Evolutionary conservation across 2,797 vertebrate genomes (phyloP).

Genomic region (Clarias platycephalus): DNA sequence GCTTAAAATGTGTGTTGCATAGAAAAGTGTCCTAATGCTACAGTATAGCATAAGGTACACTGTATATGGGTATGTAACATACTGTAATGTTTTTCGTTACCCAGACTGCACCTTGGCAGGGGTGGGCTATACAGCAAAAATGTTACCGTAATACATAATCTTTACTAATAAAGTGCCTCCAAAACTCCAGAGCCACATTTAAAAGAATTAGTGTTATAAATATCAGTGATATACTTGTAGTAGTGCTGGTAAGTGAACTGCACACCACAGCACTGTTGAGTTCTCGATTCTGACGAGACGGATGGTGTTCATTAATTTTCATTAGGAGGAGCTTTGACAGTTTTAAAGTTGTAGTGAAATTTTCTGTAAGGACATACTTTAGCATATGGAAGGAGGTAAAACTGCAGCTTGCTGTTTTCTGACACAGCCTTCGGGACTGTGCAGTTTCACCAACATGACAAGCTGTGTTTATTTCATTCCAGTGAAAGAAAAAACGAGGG

Average conservation of each 20-base stretch:
- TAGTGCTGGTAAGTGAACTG: not conserved
- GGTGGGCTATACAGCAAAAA: not conserved
- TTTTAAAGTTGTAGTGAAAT: not conserved
- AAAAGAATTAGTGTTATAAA: not conserved
- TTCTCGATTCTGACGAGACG: not conserved
- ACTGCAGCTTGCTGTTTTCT: not conserved
- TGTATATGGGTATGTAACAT: conserved; percentile 22
- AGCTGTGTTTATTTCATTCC: not conserved
- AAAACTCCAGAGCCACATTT: conserved; percentile 20
- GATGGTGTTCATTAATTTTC: not conserved
- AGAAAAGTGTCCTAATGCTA: conserved; percentile 19
- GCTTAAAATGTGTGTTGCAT: conserved; percentile 11
- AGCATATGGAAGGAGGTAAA: not conserved
- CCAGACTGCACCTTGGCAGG: conserved; percentile 13
- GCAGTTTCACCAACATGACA: not conserved
- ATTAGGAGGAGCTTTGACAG: not conserved
- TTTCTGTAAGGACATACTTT: not conserved
- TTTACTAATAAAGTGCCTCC: conserved; percentile 21
- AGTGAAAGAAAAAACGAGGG: not conserved
- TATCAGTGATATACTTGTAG: not conserved
- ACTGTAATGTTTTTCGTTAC: conserved; percentile 49
- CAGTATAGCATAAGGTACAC: conserved; percentile 1
- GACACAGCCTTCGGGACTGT: not conserved
- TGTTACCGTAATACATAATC: not conserved
- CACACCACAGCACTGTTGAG: not conserved